Conservation (phyloP, 1,140 invertebrate species). For the Drosophila parvula region DNA sequence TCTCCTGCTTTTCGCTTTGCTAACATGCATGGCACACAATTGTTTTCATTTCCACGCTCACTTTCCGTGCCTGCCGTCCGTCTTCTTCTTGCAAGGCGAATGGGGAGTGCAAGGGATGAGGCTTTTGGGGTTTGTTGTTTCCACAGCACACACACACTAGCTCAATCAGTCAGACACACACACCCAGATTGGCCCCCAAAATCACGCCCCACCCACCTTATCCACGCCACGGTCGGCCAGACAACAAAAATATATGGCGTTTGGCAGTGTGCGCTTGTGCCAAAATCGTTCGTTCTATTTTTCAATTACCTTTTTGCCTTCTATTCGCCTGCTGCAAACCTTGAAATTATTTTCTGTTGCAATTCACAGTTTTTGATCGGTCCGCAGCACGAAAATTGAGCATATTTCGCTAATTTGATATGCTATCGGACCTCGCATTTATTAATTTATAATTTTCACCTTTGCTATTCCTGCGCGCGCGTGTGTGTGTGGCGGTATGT, state of each 20-base stretch:
- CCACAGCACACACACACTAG: conserved; percentile 32
- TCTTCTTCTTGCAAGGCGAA: conserved; percentile 29
- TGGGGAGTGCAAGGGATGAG: not conserved
- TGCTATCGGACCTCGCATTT: conserved; percentile 74
- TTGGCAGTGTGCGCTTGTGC: conserved; percentile 75
- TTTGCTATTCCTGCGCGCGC: conserved; percentile 54
- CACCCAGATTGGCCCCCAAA: conserved; percentile 70
- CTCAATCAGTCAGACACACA: conserved; percentile 16
- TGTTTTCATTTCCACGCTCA: conserved; percentile 74
- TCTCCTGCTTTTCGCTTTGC: conserved; percentile 45
- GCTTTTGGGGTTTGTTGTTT: conserved; percentile 52
- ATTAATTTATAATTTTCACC: conserved; percentile 82
- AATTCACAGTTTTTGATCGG: conserved; percentile 74
- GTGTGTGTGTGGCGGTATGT: conserved; percentile 31
- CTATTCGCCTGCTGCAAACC: conserved; percentile 82
- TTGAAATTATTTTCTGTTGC: conserved; percentile 81
- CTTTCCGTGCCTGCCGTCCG: conserved; percentile 58
- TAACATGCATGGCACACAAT: conserved; percentile 50
- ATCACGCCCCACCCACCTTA: conserved; percentile 76
- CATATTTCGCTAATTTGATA: conserved; percentile 80
- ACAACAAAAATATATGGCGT: conserved; percentile 62
- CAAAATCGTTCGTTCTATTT: conserved; percentile 83
- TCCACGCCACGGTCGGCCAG: conserved; percentile 45
- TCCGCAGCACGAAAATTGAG: conserved; percentile 62
- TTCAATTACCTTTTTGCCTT: conserved; percentile 82